Conservation (phyloP, 2,113 vertebrate genomes). For the Siniperca chuatsi region DNA sequence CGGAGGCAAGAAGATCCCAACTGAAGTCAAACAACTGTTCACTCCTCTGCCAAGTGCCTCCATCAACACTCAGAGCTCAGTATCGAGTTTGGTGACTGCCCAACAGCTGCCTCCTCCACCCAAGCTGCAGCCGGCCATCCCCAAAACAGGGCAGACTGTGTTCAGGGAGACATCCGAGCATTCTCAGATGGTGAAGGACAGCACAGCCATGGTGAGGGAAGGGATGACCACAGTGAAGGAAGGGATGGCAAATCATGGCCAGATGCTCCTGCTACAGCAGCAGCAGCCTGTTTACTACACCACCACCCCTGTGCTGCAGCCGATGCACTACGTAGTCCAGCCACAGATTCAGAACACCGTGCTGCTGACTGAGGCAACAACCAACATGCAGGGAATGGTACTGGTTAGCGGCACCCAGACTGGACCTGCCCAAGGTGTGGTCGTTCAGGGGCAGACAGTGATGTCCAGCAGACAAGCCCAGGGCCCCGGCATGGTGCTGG, state of each 20-base stretch:
- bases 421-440: constrained; percentile 37
- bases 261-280: constrained; percentile 75
- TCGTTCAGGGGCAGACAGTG: constrained; percentile 54
- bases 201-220: constrained; percentile 3
- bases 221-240: constrained; percentile 15
- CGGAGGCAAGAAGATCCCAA: constrained; percentile 62
- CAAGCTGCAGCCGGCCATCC: neutral
- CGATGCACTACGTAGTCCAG: constrained; percentile 75
- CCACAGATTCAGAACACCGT: constrained; percentile 71
- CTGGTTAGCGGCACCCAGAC: constrained; percentile 53
- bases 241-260: constrained; percentile 50
- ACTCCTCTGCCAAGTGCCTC: constrained; percentile 33
- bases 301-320: constrained; percentile 69
- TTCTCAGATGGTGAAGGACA: constrained; percentile 42
- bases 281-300: constrained; percentile 80
- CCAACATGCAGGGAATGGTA: constrained; percentile 71
- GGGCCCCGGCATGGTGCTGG: constrained; percentile 27
- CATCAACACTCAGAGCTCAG: constrained; percentile 31
- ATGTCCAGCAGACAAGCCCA: constrained; percentile 39
- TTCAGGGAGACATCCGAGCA: constrained; percentile 43
- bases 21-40: constrained; percentile 31
- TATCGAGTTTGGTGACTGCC: constrained; percentile 8
- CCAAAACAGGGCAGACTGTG: constrained; percentile 32
- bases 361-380: constrained; percentile 61
- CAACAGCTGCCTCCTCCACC: constrained; percentile 16